Evolutionary conservation across 2,797 vertebrate species (phyloP).

Genomic region (Pangasius mekongensis): DNA sequence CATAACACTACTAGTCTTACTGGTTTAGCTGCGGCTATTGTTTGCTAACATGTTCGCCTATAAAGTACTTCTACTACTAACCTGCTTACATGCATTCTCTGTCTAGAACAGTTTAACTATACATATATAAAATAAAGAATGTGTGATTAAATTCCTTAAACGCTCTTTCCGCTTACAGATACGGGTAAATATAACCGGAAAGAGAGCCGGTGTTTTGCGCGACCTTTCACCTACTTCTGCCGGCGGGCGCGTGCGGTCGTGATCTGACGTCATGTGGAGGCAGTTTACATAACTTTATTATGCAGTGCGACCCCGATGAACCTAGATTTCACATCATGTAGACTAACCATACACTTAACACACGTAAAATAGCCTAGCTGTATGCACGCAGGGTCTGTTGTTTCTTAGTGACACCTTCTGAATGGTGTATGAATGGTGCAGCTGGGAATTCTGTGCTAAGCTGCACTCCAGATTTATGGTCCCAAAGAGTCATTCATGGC

Average conservation of each 20-base stretch:
- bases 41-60: no score
- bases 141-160: no score
- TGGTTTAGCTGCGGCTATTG: not conserved
- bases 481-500: not conserved
- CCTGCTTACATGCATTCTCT: not conserved
- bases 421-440: not conserved
- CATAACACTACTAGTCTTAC: not conserved
- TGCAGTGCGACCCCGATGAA: not conserved
- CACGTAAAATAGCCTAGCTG: no score
- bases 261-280: not conserved
- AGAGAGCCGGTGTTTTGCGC: not conserved
- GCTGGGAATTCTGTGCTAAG: not conserved
- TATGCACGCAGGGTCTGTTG: not conserved
- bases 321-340: not conserved
- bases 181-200: not conserved
- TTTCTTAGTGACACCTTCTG: not conserved
- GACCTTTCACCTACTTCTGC: slow-evolving; percentile 57
- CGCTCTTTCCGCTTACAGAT: not conserved
- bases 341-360: not conserved
- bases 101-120: not conserved
- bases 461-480: not conserved
- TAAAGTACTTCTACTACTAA: not conserved
- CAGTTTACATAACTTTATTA: not conserved
- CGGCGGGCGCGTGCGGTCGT: not conserved
- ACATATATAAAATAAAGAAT: no score